These are phyloP conservation scores for Poeciliopsis prolifica DNA, from an alignment of 2,113 vertebrate species.

Conservation along the genomic window DNA sequence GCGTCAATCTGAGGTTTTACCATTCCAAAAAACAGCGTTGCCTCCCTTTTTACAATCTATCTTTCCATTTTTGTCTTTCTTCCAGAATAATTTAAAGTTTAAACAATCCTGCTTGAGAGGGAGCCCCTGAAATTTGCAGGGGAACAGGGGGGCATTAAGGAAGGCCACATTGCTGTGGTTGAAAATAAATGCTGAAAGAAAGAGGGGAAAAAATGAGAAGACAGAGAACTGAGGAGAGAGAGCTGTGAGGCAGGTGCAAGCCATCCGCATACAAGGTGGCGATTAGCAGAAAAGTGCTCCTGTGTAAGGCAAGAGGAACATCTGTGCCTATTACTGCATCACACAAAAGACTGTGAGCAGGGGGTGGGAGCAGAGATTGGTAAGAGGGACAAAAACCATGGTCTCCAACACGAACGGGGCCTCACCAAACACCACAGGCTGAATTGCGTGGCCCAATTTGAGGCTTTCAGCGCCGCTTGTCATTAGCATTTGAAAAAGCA, in stretches of 20 bases:
- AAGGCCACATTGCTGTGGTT: conserved; percentile 35
- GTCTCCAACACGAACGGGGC: conserved; percentile 75
- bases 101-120: conserved; percentile 64
- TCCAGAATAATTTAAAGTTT: conserved; percentile 53
- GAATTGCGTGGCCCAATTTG: conserved; percentile 81
- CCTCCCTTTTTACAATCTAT: conserved; percentile 44
- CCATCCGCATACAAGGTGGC: conserved; percentile 79
- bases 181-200: conserved; percentile 25
- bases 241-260: conserved; percentile 80
- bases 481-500: conserved; percentile 83
- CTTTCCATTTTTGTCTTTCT: conserved; percentile 36
- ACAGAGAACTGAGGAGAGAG: conserved; percentile 45
- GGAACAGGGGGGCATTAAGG: conserved; percentile 14
- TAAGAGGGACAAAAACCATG: conserved; percentile 32
- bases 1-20: conserved; percentile 53
- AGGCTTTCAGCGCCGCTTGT: conserved; percentile 73
- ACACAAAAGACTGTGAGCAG: conserved; percentile 73
- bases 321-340: conserved; percentile 82
- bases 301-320: conserved; percentile 81
- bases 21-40: conserved; percentile 29
- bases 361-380: conserved; percentile 8
- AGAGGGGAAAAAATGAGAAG: conserved; percentile 14
- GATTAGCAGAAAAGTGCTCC: conserved; percentile 80
- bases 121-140: conserved; percentile 53
- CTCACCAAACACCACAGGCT: conserved; percentile 78